A percentile compares a stretch with the other conserved stretches of the same genome.
These are phyloP conservation scores for Cervus canadensis DNA, from an alignment of 2,113 vertebrate species.

Conservation along the genomic window DNA sequence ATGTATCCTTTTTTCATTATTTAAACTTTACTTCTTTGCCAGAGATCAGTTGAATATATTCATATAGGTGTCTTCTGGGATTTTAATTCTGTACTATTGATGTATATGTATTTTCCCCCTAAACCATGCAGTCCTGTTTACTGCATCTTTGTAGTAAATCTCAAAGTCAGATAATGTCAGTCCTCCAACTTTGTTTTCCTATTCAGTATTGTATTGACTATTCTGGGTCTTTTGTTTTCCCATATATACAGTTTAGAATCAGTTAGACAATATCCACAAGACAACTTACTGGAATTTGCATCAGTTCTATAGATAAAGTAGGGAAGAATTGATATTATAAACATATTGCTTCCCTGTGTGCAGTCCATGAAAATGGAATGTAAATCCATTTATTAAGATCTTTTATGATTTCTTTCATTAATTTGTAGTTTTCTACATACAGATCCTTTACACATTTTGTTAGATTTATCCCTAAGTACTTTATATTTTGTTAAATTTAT, in stretches of 20 bases:
- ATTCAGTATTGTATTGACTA: not conserved
- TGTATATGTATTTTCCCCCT: not conserved
- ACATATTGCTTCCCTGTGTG: not conserved
- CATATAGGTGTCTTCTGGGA: not conserved
- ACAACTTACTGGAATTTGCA: not conserved
- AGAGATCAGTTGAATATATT: not conserved
- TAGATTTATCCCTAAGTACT: not conserved
- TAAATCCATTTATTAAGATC: not conserved
- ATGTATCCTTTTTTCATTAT: not conserved
- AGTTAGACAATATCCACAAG: not conserved
- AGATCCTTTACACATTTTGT: not conserved
- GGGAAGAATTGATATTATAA: not conserved
- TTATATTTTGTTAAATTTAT: not conserved
- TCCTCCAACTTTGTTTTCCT: not conserved
- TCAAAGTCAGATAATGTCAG: not conserved
- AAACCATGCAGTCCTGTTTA: not conserved
- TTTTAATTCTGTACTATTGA: not conserved
- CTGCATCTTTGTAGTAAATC: not conserved
- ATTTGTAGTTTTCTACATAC: not conserved
- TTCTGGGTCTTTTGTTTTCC: not conserved
- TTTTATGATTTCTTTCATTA: not conserved
- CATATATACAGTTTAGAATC: not conserved
- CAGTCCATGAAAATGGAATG: not conserved
- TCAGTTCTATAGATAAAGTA: not conserved
- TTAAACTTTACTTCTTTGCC: not conserved